phyloP scores from a whole-genome alignment of 2,888 invertebrate genomes.

The Augochlorella aurata region DNA sequence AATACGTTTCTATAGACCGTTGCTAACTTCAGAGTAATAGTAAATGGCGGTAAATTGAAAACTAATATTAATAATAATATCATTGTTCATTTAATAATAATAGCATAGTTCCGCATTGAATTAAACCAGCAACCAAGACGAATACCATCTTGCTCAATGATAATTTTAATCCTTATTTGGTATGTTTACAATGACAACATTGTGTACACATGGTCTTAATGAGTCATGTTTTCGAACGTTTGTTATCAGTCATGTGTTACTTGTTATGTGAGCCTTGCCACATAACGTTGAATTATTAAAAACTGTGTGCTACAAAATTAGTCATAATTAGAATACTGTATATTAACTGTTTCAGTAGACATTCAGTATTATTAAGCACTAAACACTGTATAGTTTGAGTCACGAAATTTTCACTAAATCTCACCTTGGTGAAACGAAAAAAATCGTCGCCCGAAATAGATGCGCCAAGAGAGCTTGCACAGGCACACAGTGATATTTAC shows the following conservation, averaged over 20 bases:
- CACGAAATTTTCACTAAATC: slow-evolving; percentile 11
- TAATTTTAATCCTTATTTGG: neutral
- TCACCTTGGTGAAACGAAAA: neutral
- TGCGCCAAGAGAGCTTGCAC: neutral
- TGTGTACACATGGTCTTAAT: neutral
- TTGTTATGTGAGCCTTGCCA: neutral
- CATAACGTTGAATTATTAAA: neutral
- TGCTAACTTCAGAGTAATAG: slow-evolving; percentile 10
- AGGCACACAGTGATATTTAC: neutral
- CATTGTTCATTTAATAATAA: too few species aligned
- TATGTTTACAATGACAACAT: neutral
- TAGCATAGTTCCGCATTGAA: neutral
- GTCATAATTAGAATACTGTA: neutral
- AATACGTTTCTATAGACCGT: neutral
- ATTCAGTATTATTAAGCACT: neutral
- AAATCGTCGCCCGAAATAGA: slow-evolving; percentile 36
- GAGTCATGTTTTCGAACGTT: neutral
- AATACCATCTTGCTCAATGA: neutral
- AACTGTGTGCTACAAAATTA: neutral
- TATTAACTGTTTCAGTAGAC: neutral
- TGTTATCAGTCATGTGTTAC: neutral
- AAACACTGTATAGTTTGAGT: neutral
- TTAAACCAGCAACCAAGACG: neutral
- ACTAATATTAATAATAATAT: neutral
- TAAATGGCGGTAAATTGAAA: slow-evolving; percentile 26